Base-by-base conservation (phyloP, 2,113 vertebrate species). In the Lasiurus borealis region DNA sequence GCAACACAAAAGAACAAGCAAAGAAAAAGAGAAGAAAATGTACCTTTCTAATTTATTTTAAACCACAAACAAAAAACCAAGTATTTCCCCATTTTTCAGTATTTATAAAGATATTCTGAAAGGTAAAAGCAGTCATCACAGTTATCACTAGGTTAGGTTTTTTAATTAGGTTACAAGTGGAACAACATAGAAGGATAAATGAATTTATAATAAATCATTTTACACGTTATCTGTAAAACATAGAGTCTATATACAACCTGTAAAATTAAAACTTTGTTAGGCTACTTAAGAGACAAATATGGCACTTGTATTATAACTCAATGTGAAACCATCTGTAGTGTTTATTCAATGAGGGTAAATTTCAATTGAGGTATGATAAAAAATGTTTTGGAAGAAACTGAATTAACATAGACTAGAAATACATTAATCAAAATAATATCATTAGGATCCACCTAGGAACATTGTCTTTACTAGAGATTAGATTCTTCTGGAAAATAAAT, bases 401-500 rank as follows among this genome's bases (percentile, higher is more conserved):
- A 94, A 75, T 69, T 69, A 86, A 85, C n/a, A 25, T 64, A 72
- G 34, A 81, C 29, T 95, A 88, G 68, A 97, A 96, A 90, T 14
- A 46, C 91, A 16, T 40, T 83, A 95, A 91, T 93, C 71, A 97
- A 96, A 96, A 34, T 81, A 91, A 82, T 11, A 76, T 52, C 19
- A 84, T 68, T 88, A 78, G 11, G 1, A 0, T 86, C 78, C 25
- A 36, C n/a, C 34, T 76, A 85, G 77, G 15, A 83, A 77, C 8
- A 23, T 11, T 97, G 91, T 95, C 15, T 88, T 7, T 85, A 85
- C 1, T 93, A 95, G 5, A 54, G 23, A 88, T 93, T 82, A 13
- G 0, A 13, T 81, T 90, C 48, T 80, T 73, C 25, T 88, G 64
- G 3, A 94, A 92, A 97, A 97, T 68, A 34, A 6, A 73, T n/a